A percentile compares a stretch with the other conserved stretches of the same genome.
phyloP scores from a whole-genome alignment of 2,797 vertebrate species.

The Lates japonicus region DNA sequence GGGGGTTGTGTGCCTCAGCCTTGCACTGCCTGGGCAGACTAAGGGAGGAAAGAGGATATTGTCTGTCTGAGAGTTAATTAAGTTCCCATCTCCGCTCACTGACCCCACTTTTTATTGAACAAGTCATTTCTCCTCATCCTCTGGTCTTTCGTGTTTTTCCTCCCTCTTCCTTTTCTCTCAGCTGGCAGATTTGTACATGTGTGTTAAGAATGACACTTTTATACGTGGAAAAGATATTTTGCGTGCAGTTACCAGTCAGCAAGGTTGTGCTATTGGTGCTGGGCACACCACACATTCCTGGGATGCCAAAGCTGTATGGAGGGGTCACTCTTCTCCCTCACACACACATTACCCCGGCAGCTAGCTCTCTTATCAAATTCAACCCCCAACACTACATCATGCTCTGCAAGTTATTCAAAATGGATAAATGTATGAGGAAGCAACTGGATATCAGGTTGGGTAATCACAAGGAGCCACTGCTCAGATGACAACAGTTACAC shows the following conservation, averaged over 20 bases:
- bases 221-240: background rate
- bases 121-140: slow-evolving; percentile 3
- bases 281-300: slow-evolving; percentile 82
- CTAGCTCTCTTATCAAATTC: slow-evolving; percentile 17
- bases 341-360: slow-evolving; percentile 12
- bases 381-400: slow-evolving; percentile 7
- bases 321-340: slow-evolving; percentile 53
- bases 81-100: background rate
- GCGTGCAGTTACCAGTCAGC: slow-evolving; percentile 50
- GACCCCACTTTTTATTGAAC: slow-evolving; percentile 4
- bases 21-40: background rate
- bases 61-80: slow-evolving; percentile 31
- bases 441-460: background rate
- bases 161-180: background rate
- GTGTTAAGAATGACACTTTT: background rate
- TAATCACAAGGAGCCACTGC: background rate
- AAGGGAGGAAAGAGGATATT: slow-evolving; percentile 32
- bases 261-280: slow-evolving; percentile 72
- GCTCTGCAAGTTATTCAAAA: background rate
- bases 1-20: background rate
- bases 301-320: slow-evolving; percentile 71
- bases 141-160: background rate
- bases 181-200: background rate
- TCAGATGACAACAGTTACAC: background rate
- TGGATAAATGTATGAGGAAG: background rate